These are phyloP conservation scores for Pterobdella sp. DNA, from an alignment of 2,888 invertebrate genomes.

Conservation along the genomic window DNA sequence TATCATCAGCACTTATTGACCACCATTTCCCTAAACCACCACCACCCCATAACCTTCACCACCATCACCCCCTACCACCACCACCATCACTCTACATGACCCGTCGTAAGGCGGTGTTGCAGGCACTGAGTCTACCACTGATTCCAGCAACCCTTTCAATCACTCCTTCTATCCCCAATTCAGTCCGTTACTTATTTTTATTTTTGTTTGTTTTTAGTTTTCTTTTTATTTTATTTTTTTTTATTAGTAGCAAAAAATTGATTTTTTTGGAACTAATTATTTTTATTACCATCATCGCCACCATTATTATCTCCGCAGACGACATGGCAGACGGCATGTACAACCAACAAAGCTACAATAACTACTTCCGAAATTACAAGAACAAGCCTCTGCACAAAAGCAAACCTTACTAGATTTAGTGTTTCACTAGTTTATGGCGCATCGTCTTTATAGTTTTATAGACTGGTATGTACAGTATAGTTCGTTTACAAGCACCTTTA, in stretches of 20 bases:
- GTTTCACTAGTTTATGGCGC: too few relatives aligned
- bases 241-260: background rate
- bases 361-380: background rate
- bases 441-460: background rate
- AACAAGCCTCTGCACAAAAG: background rate
- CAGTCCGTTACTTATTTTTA: too few relatives aligned
- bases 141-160: background rate
- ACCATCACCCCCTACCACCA: background rate
- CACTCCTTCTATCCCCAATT: background rate
- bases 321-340: background rate
- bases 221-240: background rate
- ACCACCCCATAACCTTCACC: background rate
- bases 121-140: constrained; percentile 5
- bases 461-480: background rate
- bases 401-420: background rate
- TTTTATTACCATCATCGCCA: background rate
- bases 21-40: background rate
- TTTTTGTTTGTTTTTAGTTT: background rate
- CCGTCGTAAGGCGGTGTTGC: background rate
- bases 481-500: too few relatives aligned
- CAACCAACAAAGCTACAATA: too few relatives aligned
- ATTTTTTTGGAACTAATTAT: background rate
- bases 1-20: background rate
- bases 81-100: background rate
- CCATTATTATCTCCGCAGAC: background rate